Percentiles rank a stretch among this genome's conserved stretches.
Conservation (phyloP, 1,140 invertebrate species). For the Caligus rogercresseyi region DNA sequence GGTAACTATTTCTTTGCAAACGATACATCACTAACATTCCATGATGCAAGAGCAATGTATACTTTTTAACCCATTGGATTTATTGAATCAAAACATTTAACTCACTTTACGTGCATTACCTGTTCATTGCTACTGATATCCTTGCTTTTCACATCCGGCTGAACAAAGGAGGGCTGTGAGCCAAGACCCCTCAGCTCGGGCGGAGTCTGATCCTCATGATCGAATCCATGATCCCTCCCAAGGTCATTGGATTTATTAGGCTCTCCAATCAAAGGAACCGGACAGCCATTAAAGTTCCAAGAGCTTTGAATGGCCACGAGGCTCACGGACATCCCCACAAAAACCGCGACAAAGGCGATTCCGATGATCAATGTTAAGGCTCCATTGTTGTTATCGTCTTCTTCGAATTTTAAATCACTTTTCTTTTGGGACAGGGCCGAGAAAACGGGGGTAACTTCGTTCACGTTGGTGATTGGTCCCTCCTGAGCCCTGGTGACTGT, state of each 20-base stretch:
- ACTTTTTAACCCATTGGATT: too few species aligned
- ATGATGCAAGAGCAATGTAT: too few species aligned
- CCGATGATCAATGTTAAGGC: background rate
- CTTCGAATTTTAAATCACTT: background rate
- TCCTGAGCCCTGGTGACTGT: too few species aligned
- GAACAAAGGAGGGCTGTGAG: background rate
- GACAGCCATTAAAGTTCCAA: too few species aligned
- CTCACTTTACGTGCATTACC: too few species aligned
- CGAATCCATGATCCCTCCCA: background rate
- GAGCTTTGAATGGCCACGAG: background rate
- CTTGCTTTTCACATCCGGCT: background rate
- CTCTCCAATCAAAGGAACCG: too few species aligned
- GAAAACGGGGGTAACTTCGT: background rate
- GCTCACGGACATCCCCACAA: background rate
- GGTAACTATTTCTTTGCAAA: too few species aligned
- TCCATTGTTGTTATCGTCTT: background rate
- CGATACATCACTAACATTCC: too few species aligned
- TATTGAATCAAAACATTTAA: too few species aligned
- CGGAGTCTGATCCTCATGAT: background rate
- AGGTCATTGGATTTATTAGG: background rate
- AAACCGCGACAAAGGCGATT: background rate
- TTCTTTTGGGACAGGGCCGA: background rate
- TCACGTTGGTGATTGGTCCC: background rate
- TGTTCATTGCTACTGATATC: background rate
- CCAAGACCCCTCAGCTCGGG: background rate